Evolutionary conservation across 2,888 invertebrate species (phyloP).

Genomic region (Athalia circularis): DNA sequence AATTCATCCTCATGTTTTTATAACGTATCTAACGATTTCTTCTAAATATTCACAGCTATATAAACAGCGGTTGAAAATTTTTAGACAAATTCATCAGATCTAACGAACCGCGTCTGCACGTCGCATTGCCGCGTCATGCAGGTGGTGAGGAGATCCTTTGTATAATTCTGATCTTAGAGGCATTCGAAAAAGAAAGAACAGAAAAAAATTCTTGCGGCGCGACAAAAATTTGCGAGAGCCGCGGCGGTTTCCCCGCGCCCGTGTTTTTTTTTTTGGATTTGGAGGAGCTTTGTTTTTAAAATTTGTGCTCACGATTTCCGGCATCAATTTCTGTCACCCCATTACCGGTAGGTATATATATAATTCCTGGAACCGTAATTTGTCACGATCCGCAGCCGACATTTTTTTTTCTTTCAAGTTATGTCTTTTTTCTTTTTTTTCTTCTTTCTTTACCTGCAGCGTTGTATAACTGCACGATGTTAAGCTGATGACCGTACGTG

Average conservation of each 20-base stretch:
- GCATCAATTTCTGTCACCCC: constrained; percentile 31
- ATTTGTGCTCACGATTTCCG: constrained; percentile 25
- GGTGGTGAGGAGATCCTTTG: background rate
- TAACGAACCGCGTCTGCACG: constrained; percentile 11
- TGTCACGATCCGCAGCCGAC: background rate
- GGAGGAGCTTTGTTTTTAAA: background rate
- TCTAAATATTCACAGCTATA: constrained; percentile 8
- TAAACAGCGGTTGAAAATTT: constrained; percentile 1
- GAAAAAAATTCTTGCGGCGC: constrained; percentile 3
- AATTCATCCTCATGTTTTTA: background rate
- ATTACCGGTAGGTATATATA: constrained; percentile 10
- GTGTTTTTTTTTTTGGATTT: too few relatives aligned
- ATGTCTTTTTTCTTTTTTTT: background rate
- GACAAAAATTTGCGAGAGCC: background rate
- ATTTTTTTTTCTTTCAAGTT: background rate
- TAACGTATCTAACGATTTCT: constrained; percentile 32
- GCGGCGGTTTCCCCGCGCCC: too few relatives aligned
- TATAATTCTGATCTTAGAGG: background rate
- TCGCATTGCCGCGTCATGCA: too few relatives aligned
- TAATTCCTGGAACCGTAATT: constrained; percentile 30
- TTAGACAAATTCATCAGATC: constrained; percentile 37
- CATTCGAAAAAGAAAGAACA: background rate
- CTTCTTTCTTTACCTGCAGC: background rate
- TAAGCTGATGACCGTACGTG: too few relatives aligned
- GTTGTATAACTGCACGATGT: too few relatives aligned